Evolutionary conservation across 2,113 vertebrate species (phyloP).

Genomic region (Pionites leucogaster): DNA sequence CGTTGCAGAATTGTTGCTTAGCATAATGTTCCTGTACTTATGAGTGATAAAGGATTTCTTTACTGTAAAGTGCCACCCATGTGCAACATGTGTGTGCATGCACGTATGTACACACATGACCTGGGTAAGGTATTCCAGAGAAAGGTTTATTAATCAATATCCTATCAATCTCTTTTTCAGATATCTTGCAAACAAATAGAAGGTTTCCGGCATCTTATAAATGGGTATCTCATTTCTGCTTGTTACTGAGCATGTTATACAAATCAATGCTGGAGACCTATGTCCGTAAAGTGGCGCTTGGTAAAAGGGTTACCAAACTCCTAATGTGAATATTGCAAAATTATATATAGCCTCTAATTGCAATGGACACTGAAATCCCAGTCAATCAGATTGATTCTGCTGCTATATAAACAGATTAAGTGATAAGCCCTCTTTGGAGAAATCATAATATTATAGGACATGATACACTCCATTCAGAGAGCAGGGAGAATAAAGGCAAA

Average conservation of each 20-base stretch:
- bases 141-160: not conserved
- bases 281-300: not conserved
- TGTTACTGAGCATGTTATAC: not conserved
- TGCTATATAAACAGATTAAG: conserved; percentile 1
- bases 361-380: not conserved
- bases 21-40: not conserved
- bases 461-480: not conserved
- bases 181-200: not conserved
- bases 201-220: not conserved
- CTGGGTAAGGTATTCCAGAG: not conserved
- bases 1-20: not conserved
- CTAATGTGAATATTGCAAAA: not conserved
- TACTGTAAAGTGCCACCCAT: not conserved
- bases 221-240: not conserved
- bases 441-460: not conserved
- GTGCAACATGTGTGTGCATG: fast-evolving
- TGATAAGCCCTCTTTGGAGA: not conserved
- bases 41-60: not conserved
- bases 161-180: not conserved
- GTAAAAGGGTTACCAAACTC: not conserved
- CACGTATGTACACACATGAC: not conserved
- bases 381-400: conserved; percentile 14
- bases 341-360: not conserved
- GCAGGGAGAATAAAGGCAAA: not conserved
- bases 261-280: not conserved